phyloP scores from a whole-genome alignment of 1,140 invertebrate genomes.

The Gonatopus flavifemur region DNA sequence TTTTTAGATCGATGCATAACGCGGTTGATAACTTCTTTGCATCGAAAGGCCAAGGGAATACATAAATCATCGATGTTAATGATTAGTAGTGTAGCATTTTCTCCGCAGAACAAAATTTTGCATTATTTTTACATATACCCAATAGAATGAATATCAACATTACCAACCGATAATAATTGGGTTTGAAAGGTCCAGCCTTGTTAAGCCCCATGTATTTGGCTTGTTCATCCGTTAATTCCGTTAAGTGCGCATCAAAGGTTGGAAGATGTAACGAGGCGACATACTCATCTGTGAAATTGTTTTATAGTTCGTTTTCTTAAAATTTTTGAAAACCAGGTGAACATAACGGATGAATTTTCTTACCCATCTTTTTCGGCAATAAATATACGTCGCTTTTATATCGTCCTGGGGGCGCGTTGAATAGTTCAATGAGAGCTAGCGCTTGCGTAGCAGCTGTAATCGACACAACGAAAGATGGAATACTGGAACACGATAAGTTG shows the following conservation, averaged over 20 bases:
- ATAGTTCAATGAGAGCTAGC: slow-evolving; percentile 93
- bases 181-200: slow-evolving; percentile 97
- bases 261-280: slow-evolving; percentile 94
- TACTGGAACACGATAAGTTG: slow-evolving; percentile 94
- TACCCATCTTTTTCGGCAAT: slow-evolving; percentile 97
- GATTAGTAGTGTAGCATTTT: too few relatives aligned
- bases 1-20: too few relatives aligned
- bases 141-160: too few relatives aligned
- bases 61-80: too few relatives aligned
- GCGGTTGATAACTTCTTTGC: too few relatives aligned
- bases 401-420: slow-evolving; percentile 89
- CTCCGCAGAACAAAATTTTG: too few relatives aligned
- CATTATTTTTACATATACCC: too few relatives aligned
- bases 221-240: slow-evolving; percentile 94
- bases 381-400: slow-evolving; percentile 96
- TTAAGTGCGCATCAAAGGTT: slow-evolving; percentile 95
- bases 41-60: too few relatives aligned
- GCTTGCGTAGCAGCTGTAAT: slow-evolving; percentile 95
- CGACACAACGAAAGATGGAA: slow-evolving; percentile 96
- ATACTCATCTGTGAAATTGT: slow-evolving; percentile 80
- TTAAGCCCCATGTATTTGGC: slow-evolving; percentile 97
- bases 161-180: slow-evolving; percentile 92
- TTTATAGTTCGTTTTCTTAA: background rate
- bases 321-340: slow-evolving; percentile 11
- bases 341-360: slow-evolving; percentile 36